Evolutionary conservation across 2,113 vertebrate species (phyloP).

Genomic region (Myxocyprinus asiaticus): DNA sequence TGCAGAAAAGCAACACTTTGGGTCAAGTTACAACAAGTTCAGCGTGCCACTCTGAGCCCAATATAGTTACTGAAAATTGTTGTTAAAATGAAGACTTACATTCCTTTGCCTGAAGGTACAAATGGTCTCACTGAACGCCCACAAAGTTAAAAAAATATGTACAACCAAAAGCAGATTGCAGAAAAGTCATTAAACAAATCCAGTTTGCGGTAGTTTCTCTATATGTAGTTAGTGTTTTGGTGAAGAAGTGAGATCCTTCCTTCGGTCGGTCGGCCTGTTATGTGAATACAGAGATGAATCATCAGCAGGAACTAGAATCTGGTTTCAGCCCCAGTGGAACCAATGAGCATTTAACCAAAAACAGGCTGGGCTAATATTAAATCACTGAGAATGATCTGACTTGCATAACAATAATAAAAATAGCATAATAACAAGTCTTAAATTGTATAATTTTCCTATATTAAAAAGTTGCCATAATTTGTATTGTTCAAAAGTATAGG

Average conservation of each 20-base stretch:
- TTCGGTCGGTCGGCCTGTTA: conserved; percentile 10
- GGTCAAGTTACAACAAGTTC: background rate
- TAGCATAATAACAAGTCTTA: too few species aligned
- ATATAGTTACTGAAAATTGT: background rate
- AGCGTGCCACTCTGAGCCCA: background rate
- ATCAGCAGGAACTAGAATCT: conserved; percentile 53
- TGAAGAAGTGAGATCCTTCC: conserved; percentile 5
- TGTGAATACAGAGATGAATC: conserved; percentile 48
- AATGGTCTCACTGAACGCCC: conserved; percentile 14
- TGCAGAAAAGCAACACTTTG: background rate
- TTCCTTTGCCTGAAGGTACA: conserved; percentile 4
- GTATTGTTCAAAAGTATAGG: too few species aligned
- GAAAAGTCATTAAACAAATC: background rate
- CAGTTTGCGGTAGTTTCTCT: background rate
- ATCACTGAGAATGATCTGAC: too few species aligned
- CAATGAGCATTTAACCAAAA: conserved; percentile 54
- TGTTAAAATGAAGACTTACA: conserved; percentile 52
- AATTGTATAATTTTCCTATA: too few species aligned
- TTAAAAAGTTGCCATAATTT: too few species aligned
- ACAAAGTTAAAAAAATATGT: background rate
- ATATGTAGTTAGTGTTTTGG: background rate
- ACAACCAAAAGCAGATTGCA: background rate
- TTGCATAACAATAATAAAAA: too few species aligned
- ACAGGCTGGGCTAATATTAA: conserved; percentile 71
- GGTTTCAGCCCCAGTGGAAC: conserved; percentile 56